A percentile compares a stretch with the other conserved stretches of the same genome.
Conservation (phyloP, 92 coral and sea anemone species). For the Desmophyllum pertusum region DNA sequence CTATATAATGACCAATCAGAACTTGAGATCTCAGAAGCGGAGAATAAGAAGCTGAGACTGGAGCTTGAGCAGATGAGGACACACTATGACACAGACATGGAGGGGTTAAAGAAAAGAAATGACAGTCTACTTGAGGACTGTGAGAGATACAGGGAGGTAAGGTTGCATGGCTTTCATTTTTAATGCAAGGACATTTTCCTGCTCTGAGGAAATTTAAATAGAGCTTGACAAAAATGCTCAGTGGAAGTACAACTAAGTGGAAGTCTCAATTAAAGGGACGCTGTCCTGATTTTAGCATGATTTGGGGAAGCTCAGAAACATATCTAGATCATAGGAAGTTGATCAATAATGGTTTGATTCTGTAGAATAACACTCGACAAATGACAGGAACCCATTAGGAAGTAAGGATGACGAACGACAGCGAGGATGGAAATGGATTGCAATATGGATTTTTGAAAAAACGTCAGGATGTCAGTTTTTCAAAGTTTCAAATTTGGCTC, state of each 20-base stretch:
- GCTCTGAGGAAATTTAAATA: neutral
- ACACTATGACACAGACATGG: conserved; percentile 35
- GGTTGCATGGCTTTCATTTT: neutral
- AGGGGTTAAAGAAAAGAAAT: conserved; percentile 26
- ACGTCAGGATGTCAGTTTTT: too few relatives aligned
- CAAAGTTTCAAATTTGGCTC: too few relatives aligned
- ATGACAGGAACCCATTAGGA: too few relatives aligned
- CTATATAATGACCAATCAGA: conserved; percentile 21
- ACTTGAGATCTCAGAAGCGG: conserved; percentile 59
- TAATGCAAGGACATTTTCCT: neutral
- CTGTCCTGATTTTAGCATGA: too few relatives aligned
- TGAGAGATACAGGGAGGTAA: conserved; percentile 74
- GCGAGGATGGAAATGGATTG: too few relatives aligned
- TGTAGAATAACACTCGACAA: too few relatives aligned
- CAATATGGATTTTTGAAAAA: too few relatives aligned
- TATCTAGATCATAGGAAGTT: too few relatives aligned
- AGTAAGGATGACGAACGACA: too few relatives aligned
- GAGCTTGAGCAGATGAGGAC: conserved; percentile 58
- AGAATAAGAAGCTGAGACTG: conserved; percentile 56
- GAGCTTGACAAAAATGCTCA: neutral
- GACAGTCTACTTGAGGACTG: conserved; percentile 51
- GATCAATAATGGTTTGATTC: too few relatives aligned
- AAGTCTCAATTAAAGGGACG: too few relatives aligned
- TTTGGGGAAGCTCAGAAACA: too few relatives aligned
- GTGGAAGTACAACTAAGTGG: neutral